Percentiles rank a stretch among this genome's conserved stretches.
Evolutionary conservation across 2,113 vertebrate genomes (phyloP).

Genomic region (Halichoeres trimaculatus): DNA sequence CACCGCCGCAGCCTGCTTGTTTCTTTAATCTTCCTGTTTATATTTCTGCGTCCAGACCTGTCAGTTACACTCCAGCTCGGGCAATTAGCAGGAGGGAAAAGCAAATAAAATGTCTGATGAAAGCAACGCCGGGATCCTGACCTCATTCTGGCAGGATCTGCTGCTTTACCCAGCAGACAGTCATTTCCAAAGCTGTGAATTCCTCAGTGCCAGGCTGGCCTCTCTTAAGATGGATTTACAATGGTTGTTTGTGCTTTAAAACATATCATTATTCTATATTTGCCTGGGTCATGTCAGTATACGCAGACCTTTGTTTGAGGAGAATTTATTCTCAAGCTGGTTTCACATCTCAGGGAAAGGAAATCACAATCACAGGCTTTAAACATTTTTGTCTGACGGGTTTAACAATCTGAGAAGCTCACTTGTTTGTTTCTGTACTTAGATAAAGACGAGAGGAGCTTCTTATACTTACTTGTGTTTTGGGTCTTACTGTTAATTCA

Average conservation of each 20-base stretch:
- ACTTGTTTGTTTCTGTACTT: neutral
- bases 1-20: constrained; percentile 57
- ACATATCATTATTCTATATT: constrained; percentile 80
- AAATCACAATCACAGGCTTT: constrained; percentile 39
- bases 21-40: constrained; percentile 74
- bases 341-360: constrained; percentile 6
- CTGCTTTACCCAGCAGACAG: constrained; percentile 30
- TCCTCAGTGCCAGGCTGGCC: constrained; percentile 62
- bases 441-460: neutral
- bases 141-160: constrained; percentile 51
- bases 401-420: neutral
- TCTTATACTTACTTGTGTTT: no score
- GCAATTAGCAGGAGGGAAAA: constrained; percentile 65
- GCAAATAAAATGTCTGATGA: constrained; percentile 73
- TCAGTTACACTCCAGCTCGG: constrained; percentile 54
- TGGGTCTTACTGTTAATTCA: no score
- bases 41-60: constrained; percentile 63
- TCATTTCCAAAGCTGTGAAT: constrained; percentile 69
- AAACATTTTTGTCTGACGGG: neutral
- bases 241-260: constrained; percentile 70
- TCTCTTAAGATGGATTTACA: constrained; percentile 63
- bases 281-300: constrained; percentile 59
- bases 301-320: constrained; percentile 58
- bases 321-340: neutral
- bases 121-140: constrained; percentile 59